Evolutionary conservation across 2,888 invertebrate species (phyloP).

Genomic region (Phoenoteleia sp.): DNA sequence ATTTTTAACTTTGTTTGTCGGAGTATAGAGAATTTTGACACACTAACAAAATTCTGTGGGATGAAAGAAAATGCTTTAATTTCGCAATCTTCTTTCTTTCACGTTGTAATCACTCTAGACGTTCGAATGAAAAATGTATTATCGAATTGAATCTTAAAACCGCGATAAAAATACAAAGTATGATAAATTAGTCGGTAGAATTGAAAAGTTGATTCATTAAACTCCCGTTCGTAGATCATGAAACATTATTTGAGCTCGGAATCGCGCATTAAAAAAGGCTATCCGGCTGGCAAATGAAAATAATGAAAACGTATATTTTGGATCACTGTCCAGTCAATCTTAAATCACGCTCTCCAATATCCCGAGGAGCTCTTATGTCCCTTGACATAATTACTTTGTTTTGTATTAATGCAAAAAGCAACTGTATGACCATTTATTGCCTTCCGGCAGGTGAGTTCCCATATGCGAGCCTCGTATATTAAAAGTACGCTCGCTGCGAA

Average conservation of each 20-base stretch:
- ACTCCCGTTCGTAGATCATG: slow-evolving; percentile 24
- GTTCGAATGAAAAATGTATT: slow-evolving; percentile 1
- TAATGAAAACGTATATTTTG: slow-evolving; percentile 82
- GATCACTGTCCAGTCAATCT: slow-evolving; percentile 53
- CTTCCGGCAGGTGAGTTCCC: slow-evolving; percentile 67
- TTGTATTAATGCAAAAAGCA: slow-evolving; percentile 78
- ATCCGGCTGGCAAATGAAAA: slow-evolving; percentile 70
- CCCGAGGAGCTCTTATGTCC: slow-evolving; percentile 81
- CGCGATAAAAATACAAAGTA: neutral
- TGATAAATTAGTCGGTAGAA: slow-evolving; percentile 14
- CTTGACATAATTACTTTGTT: slow-evolving; percentile 82
- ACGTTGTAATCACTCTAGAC: too few relatives aligned
- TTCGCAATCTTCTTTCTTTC: too few relatives aligned
- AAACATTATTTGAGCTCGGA: slow-evolving; percentile 34
- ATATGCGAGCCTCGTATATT: slow-evolving; percentile 39
- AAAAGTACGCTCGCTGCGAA: slow-evolving; percentile 22
- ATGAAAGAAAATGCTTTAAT: too few relatives aligned
- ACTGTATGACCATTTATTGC: slow-evolving; percentile 60
- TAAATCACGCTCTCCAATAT: slow-evolving; percentile 74
- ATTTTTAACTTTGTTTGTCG: too few relatives aligned
- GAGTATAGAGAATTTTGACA: too few relatives aligned
- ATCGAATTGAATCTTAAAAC: neutral
- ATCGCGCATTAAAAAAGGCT: slow-evolving; percentile 60
- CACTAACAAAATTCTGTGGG: too few relatives aligned
- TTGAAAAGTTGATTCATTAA: slow-evolving; percentile 40